Evolutionary conservation across 2,797 vertebrate genomes (phyloP).

Genomic region (Picus viridis): DNA sequence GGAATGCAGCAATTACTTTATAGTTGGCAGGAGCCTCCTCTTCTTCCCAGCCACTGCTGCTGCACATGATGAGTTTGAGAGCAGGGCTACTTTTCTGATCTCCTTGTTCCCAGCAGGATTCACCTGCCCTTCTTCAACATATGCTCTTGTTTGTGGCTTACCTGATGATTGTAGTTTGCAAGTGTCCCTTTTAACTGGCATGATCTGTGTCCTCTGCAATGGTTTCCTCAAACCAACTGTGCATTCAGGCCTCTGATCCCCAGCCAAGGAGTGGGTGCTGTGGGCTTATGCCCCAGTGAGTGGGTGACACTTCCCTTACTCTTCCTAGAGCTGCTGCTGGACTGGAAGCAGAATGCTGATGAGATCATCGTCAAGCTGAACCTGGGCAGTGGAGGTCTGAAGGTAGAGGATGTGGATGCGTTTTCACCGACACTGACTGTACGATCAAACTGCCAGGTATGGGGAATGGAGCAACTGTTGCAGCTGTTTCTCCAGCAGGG

Average conservation of each 20-base stretch:
- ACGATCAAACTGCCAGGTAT: constrained; percentile 85
- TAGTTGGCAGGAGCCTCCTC: neutral
- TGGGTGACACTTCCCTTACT: neutral
- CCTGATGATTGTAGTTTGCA: neutral
- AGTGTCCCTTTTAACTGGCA: neutral
- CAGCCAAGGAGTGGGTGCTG: neutral
- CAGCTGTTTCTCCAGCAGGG: neutral
- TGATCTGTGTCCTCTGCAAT: accelerated
- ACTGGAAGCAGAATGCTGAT: constrained; percentile 95
- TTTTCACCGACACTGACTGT: constrained; percentile 91
- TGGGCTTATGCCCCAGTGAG: neutral
- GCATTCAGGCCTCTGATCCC: accelerated
- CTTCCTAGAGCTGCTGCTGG: constrained; percentile 88
- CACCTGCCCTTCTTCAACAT: neutral
- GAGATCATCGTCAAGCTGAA: constrained; percentile 92
- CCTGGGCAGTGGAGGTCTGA: constrained; percentile 83
- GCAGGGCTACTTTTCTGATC: neutral
- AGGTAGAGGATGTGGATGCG: constrained; percentile 85
- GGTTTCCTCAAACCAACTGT: neutral
- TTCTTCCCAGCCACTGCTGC: neutral
- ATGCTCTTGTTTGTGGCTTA: neutral
- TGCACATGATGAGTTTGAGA: neutral
- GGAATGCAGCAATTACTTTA: constrained; percentile 18
- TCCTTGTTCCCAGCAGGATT: accelerated
- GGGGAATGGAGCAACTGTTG: neutral